Percentiles rank a stretch among this genome's conserved stretches.
phyloP scores from a whole-genome alignment of 2,113 vertebrate species.

The Pygoscelis antarcticus region DNA sequence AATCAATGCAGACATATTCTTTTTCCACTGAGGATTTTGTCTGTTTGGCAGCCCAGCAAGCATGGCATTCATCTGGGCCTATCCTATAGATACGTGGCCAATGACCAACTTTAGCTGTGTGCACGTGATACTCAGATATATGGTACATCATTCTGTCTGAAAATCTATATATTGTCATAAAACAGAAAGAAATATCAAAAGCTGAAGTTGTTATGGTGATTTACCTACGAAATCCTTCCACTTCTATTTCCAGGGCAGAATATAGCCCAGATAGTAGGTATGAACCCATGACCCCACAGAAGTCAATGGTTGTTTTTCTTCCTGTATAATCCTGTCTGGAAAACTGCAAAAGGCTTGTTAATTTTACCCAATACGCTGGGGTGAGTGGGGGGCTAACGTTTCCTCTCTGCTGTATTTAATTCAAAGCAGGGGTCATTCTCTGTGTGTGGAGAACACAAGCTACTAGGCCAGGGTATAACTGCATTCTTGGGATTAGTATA shows the following conservation, averaged over 20 bases:
- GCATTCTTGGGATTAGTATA: background rate
- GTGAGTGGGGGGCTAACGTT: rapidly evolving
- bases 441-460: background rate
- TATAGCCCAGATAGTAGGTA: background rate
- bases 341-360: background rate
- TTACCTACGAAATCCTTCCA: background rate
- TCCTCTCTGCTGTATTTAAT: background rate
- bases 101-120: background rate
- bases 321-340: background rate
- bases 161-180: background rate
- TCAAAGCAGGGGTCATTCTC: background rate
- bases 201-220: background rate
- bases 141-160: background rate
- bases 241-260: background rate
- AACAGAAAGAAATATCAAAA: background rate
- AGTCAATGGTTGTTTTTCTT: background rate
- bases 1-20: background rate
- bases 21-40: background rate
- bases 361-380: too few species aligned
- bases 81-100: background rate
- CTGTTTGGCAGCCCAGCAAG: background rate
- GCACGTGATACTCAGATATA: background rate
- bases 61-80: background rate
- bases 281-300: background rate
- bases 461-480: background rate